Base-by-base conservation (phyloP, 2,888 invertebrate genomes). In the Drosophila subquinaria region DNA sequence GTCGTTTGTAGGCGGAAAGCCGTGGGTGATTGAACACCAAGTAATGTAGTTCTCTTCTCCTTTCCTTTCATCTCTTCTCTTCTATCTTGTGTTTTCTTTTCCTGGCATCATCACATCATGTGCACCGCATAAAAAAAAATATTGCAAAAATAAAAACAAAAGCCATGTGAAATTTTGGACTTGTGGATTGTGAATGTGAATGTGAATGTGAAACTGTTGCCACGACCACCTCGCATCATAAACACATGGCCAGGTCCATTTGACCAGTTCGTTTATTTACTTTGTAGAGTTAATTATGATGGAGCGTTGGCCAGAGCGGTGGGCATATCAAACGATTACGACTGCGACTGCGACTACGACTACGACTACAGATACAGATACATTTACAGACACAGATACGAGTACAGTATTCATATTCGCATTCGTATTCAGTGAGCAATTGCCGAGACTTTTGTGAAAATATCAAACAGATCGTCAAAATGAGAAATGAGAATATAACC, bases 211-310 rank as follows among this genome's bases (percentile, higher is more conserved):
- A 73, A 72, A 76, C 62, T 72, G 72, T 71, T 72, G 73, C 57
- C 65, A 50, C 71, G 59, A 62, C 57, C 63, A 64, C 64, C 69
- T 57, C 74, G 47, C 66, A 69, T 52, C 61, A 53, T 75, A 71
- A 83, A 85, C 83, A 84, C 81, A 87, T 89, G 89, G 89, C 89
- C 83, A 73, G 64, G 65, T 71, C 70, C 69, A 80, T 83, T 86
- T 72, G 81, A 71, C 55, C 82, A 79, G 66, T 80, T 71, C 78
- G 86, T 88, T 83, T 83, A 83, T 83, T 83, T 83, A 83, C 84
- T 87, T 87, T 87, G 88, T 87, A 79, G 77, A 84, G 89, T 89
- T 89, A 81, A 85, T 85, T 89, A 87, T 87, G 77, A 85, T 83
- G 73, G 69, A 88, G 75, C 87, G 51, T 69, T 86, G 87, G 81